Evolutionary conservation across 2,888 invertebrate species (phyloP).

Genomic region (Fragum fragum): DNA sequence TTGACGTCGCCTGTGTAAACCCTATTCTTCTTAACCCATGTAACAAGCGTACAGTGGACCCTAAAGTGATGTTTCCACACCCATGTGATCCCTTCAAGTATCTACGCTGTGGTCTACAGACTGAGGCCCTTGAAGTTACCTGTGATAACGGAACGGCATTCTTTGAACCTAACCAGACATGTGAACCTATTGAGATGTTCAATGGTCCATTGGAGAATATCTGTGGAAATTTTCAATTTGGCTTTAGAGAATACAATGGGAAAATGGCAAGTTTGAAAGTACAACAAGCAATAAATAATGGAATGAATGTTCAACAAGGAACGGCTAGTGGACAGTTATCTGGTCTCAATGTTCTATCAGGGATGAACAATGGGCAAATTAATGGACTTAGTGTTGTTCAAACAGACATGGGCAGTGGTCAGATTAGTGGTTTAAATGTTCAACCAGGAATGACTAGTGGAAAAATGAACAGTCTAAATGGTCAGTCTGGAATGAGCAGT

Average conservation of each 20-base stretch:
- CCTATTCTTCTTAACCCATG: constrained; percentile 57
- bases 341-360: not conserved
- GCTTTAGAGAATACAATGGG: constrained; percentile 34
- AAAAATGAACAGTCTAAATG: not conserved
- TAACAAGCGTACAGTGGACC: constrained; percentile 33
- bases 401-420: not conserved
- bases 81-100: constrained; percentile 58
- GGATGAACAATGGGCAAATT: not conserved
- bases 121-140: constrained; percentile 26
- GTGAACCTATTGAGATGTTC: constrained; percentile 35
- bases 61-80: constrained; percentile 48
- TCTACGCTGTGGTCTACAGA: constrained; percentile 39
- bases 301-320: not conserved
- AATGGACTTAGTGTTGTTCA: not conserved
- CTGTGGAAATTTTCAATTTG: constrained; percentile 50
- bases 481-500: not conserved
- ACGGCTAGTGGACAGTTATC: not conserved
- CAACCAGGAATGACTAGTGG: not conserved
- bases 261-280: not conserved
- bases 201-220: constrained; percentile 9
- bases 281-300: not conserved
- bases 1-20: constrained; percentile 53
- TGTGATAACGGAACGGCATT: constrained; percentile 37
- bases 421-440: not conserved
- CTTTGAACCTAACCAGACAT: constrained; percentile 34